Evolutionary conservation across 2,888 invertebrate species (phyloP).

Genomic region (Ischnus inquisitorius): DNA sequence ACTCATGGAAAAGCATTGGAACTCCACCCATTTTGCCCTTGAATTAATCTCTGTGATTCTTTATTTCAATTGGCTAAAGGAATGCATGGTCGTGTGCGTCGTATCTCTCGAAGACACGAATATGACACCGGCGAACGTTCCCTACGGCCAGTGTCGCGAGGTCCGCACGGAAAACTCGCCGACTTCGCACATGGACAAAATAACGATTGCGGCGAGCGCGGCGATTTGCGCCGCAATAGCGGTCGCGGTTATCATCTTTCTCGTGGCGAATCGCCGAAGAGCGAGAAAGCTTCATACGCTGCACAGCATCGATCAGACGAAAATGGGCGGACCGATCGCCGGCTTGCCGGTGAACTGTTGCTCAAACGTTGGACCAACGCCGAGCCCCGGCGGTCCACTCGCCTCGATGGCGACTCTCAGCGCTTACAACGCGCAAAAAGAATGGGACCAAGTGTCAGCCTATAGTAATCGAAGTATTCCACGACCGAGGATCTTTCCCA

Average conservation of each 20-base stretch:
- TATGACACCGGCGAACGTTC: constrained; percentile 95
- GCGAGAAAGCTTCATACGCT: constrained; percentile 91
- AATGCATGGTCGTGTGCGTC: constrained; percentile 97
- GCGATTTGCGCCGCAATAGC: constrained; percentile 97
- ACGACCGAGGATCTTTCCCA: constrained; percentile 93
- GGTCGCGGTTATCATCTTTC: constrained; percentile 95
- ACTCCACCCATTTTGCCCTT: too few species aligned
- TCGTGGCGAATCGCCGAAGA: constrained; percentile 93
- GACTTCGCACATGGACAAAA: constrained; percentile 97
- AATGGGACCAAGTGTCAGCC: constrained; percentile 96
- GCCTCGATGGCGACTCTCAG: constrained; percentile 94
- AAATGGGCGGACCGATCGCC: constrained; percentile 89
- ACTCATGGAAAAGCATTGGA: too few species aligned
- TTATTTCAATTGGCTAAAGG: constrained; percentile 83
- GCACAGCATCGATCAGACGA: constrained; percentile 89
- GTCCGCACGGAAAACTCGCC: constrained; percentile 94
- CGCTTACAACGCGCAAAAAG: constrained; percentile 94
- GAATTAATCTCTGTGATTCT: too few species aligned
- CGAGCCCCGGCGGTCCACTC: constrained; percentile 92
- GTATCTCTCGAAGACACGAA: constrained; percentile 95
- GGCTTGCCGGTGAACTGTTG: constrained; percentile 94
- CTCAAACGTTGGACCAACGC: constrained; percentile 90
- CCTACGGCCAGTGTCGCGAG: constrained; percentile 95
- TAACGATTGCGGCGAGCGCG: constrained; percentile 96
- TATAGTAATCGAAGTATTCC: constrained; percentile 97